phyloP scores from a whole-genome alignment of 2,113 vertebrate species.

The Ornithorhynchus anatinus region DNA sequence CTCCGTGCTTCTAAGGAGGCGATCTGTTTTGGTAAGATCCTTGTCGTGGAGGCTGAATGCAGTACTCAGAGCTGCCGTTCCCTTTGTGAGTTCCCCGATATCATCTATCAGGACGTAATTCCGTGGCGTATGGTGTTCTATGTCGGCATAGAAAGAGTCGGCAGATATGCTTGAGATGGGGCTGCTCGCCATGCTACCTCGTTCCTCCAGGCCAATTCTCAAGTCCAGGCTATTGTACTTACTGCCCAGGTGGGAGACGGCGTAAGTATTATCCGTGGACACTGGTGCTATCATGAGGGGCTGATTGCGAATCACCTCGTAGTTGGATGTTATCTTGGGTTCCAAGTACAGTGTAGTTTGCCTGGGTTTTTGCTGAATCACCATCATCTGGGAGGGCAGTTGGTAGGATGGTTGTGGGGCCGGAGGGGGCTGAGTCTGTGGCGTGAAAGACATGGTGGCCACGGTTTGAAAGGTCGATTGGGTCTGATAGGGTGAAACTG shows the following conservation, averaged over 20 bases:
- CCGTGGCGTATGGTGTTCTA: constrained; percentile 89
- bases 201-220: constrained; percentile 91
- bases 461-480: constrained; percentile 92
- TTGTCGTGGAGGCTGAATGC: constrained; percentile 94
- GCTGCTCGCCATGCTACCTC: constrained; percentile 91
- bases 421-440: constrained; percentile 84
- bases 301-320: constrained; percentile 94
- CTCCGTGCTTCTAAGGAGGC: constrained; percentile 87
- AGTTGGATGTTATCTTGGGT: constrained; percentile 92
- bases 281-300: constrained; percentile 91
- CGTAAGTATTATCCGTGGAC: constrained; percentile 87
- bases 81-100: constrained; percentile 94
- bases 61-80: constrained; percentile 80
- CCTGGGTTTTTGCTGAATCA: constrained; percentile 89
- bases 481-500: constrained; percentile 91
- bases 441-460: constrained; percentile 86
- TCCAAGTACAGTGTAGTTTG: constrained; percentile 89
- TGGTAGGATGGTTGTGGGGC: constrained; percentile 85
- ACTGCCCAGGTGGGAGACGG: constrained; percentile 85
- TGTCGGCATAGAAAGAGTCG: constrained; percentile 96
- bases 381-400: constrained; percentile 86
- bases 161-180: constrained; percentile 97
- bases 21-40: constrained; percentile 91
- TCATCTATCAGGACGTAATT: constrained; percentile 97
- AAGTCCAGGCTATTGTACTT: constrained; percentile 93